Evolutionary conservation across 1,140 invertebrate genomes (phyloP).

Genomic region (Drosophila gunungcola): DNA sequence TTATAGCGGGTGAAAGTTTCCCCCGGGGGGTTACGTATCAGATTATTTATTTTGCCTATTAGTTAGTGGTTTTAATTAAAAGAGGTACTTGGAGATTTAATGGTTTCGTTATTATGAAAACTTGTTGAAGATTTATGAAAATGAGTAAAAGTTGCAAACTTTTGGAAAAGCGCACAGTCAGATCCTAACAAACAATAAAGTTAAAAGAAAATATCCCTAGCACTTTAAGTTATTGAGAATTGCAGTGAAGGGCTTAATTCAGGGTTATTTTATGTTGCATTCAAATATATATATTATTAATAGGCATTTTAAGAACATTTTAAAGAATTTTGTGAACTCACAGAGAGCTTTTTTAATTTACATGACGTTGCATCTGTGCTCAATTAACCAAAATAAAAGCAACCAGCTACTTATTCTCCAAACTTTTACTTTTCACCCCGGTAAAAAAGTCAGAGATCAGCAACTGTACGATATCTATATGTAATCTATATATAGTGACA

Average conservation of each 20-base stretch:
- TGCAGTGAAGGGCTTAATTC: neutral
- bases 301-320: too few relatives aligned
- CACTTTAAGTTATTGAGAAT: neutral
- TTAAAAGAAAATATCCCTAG: too few relatives aligned
- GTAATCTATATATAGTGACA: slow-evolving; percentile 72
- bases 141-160: neutral
- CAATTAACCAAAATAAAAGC: slow-evolving; percentile 2
- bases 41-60: slow-evolving; percentile 9
- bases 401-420: slow-evolving; percentile 14
- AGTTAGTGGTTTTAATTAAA: slow-evolving; percentile 24
- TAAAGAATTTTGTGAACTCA: neutral
- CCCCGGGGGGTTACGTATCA: slow-evolving; percentile 15
- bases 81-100: neutral
- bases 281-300: too few relatives aligned
- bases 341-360: neutral
- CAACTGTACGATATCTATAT: slow-evolving; percentile 56
- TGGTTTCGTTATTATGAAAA: neutral
- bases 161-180: neutral
- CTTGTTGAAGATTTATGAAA: neutral
- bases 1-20: slow-evolving; percentile 31
- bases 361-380: neutral
- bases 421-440: slow-evolving; percentile 42
- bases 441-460: slow-evolving; percentile 40
- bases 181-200: too few relatives aligned
- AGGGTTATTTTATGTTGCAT: too few relatives aligned